Conservation (phyloP, 2,113 vertebrate species). For the Struthio camelus region DNA sequence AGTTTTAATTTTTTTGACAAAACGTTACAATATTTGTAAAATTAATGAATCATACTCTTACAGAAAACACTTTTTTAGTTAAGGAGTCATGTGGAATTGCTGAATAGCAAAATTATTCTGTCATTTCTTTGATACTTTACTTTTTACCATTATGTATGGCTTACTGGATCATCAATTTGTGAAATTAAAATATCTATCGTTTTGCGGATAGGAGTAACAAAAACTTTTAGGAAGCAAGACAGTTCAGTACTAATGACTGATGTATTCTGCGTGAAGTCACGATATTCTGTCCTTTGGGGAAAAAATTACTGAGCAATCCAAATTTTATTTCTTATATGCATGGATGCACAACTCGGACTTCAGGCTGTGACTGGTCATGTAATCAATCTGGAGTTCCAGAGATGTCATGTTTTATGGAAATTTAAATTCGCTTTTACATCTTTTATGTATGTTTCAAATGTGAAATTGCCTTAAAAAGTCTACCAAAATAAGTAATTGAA, state of each 20-base stretch:
- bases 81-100: neutral
- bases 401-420: neutral
- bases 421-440: neutral
- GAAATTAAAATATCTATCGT: neutral
- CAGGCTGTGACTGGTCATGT: neutral
- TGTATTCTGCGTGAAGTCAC: neutral
- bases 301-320: neutral
- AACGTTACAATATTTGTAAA: neutral
- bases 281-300: neutral
- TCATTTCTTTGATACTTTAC: neutral
- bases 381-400: neutral
- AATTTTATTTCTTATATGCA: neutral
- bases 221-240: neutral
- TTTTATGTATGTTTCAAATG: neutral
- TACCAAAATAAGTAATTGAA: neutral
- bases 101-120: neutral
- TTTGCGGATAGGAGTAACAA: neutral
- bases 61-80: neutral
- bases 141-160: neutral
- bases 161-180: neutral
- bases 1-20: neutral
- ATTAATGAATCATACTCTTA: neutral
- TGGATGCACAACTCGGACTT: neutral
- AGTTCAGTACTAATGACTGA: neutral
- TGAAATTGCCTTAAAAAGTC: neutral